These are phyloP conservation scores for Adela reaumurella DNA, from an alignment of 2,888 invertebrate species.

Conservation along the genomic window DNA sequence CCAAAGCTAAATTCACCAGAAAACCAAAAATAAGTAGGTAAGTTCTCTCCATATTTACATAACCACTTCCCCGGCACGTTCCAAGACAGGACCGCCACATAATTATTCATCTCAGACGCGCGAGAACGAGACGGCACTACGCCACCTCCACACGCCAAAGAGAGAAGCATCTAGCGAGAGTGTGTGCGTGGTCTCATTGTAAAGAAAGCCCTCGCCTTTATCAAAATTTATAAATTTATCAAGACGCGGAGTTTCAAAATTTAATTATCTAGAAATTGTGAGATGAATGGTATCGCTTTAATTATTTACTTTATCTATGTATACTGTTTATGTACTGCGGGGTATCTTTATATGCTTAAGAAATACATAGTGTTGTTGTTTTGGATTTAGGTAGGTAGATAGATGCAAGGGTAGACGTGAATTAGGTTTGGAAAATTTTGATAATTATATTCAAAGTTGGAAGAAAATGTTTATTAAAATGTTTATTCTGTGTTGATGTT, in stretches of 20 bases:
- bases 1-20: no score
- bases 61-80: constrained; percentile 15
- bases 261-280: constrained; percentile 21
- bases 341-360: no score
- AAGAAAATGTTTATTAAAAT: no score
- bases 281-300: not conserved
- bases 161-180: not conserved
- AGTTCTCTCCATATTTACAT: not conserved
- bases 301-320: not conserved
- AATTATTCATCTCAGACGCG: constrained; percentile 56
- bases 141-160: not conserved
- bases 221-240: constrained; percentile 49
- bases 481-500: no score
- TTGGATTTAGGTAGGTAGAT: no score
- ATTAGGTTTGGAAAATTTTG: no score
- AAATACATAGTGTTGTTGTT: no score
- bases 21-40: not conserved
- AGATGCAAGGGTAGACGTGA: no score
- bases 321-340: not conserved
- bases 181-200: not conserved
- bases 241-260: constrained; percentile 27
- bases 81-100: constrained; percentile 50
- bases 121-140: constrained; percentile 15
- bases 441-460: no score
- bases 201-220: not conserved